phyloP scores from a whole-genome alignment of 2,113 vertebrate genomes.

The Coracopsis vasa region DNA sequence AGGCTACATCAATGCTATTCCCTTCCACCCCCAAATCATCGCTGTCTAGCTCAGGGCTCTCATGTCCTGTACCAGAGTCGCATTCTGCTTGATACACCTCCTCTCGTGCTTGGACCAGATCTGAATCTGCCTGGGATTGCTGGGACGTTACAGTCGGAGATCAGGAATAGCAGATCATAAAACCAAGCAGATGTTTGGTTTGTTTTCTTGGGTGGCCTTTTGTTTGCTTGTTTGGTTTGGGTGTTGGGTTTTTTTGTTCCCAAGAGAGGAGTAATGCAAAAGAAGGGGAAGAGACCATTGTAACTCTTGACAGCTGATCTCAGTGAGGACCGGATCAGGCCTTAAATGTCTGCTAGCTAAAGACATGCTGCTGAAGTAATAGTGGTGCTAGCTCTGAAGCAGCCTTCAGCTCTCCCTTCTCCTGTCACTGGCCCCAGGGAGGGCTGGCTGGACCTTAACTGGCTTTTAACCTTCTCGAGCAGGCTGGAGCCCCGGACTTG shows the following conservation, averaged over 20 bases:
- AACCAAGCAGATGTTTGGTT: not conserved
- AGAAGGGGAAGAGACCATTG: not conserved
- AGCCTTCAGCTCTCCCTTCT: not conserved
- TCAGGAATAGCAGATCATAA: not conserved
- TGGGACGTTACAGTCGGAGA: not conserved
- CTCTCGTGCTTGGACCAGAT: not conserved
- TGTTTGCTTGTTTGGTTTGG: not conserved
- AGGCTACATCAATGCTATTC: not conserved
- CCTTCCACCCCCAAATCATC: not conserved
- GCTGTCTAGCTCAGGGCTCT: not conserved
- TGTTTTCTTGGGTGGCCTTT: not conserved
- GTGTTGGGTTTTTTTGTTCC: too few relatives aligned
- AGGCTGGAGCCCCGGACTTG: too few relatives aligned
- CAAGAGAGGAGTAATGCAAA: not conserved
- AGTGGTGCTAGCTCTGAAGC: not conserved
- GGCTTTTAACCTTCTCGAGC: not conserved
- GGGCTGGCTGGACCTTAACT: not conserved
- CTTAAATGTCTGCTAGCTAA: not conserved
- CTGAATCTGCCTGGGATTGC: not conserved
- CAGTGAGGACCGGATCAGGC: not conserved
- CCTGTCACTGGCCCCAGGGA: not conserved
- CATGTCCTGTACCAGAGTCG: rapidly evolving
- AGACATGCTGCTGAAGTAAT: not conserved
- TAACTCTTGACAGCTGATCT: not conserved
- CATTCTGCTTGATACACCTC: not conserved